Base-by-base conservation (phyloP, 2,113 vertebrate species). In the Scopus umbretta region DNA sequence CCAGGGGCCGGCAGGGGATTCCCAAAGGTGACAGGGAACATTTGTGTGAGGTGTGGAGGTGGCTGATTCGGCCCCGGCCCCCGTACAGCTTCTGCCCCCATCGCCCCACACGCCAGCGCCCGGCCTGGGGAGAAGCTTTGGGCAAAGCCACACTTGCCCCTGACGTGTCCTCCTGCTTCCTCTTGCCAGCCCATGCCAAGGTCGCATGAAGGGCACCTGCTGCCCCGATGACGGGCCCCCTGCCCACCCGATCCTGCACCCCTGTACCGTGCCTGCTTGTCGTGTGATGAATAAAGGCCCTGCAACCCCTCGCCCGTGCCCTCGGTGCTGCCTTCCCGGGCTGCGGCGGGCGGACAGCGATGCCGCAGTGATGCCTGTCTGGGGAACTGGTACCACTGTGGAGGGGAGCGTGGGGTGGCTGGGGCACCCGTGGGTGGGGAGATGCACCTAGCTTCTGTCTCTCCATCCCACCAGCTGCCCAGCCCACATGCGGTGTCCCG, bases 131-230 rank as follows among this genome's bases (percentile, higher is more conserved):
- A 8, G 3, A 88, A 92, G 38, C 53, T 75, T 27, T 1, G 29
- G 68, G 87, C 78, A 52, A 65, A 95, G 68, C 56, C 22, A 26
- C 2, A 0, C 27, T 92, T 59, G 79, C 42, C 73, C 49, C 70
- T 76, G 43, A 75, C 65, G 74, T 34, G 47, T 75, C 26, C 61
- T 87, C 65, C 93, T 62, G 56, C 43, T 72, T 75, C 47, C 42
- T 70, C 75, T 74, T 2, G 17, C 73, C 58, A 67, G 73, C 76
- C 68, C 58, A 38, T 40, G 43, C 94, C 80, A 75, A 73, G 50
- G 91, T 97, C 18, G 32, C 79, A 90, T 94, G 92, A 97, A 95
- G 93, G 91, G 90, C 86, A 83, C 52, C 21, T 63, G 45, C 74
- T 94, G 88, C 94, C 91, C 91, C 1, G 94, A 95, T 43, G 96